Base-by-base conservation (phyloP, 2,888 invertebrate genomes). In the Ectobius pallidus region DNA sequence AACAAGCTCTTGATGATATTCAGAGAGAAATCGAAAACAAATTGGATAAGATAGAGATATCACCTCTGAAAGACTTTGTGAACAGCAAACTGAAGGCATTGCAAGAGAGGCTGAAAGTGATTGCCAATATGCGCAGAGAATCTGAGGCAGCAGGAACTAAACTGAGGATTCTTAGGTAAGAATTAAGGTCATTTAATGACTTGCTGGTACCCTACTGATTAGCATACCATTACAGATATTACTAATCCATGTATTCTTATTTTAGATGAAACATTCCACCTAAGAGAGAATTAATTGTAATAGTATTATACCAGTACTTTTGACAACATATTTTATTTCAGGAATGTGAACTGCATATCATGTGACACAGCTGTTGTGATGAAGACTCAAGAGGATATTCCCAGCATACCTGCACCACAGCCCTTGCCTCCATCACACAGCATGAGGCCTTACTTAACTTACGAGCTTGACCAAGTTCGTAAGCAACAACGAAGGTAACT, bases 321-420 rank as follows among this genome's bases (percentile, higher is more conserved):
- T n/a, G n/a, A n/a, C n/a, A n/a, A n/a, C n/a, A 46, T 46, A 4
- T 46, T 46, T 7, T 46, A n/a, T 46, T 46, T 46, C 74, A 91
- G 90, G 78, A 89, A 92, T 77, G 87, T 93, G 18, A 90, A 91
- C 77, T 93, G 93, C 79, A 87, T 93, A 78, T 92, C 92, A 0
- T 93, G 93, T 78, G 91, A 93, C 78, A 90, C 90, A 49, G 87
- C 90, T 30, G 92, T 90, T 1, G 87, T 91, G 3, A 93, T 93
- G 92, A 82, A 84, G 25, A 87, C 86, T 80, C 86, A 89, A 18
- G 85, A 88, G 46, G 81, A 84, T 27, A 79, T 85, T 0, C 79
- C 85, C 0, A 67, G 42, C 39, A 68, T 77, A 42, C 79, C 86
- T 67, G 80, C 83, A 58, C 80, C 86, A 44, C 85, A 86, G 6